phyloP scores from a whole-genome alignment of 2,113 vertebrate species.

The Melanerpes aurifrons region DNA sequence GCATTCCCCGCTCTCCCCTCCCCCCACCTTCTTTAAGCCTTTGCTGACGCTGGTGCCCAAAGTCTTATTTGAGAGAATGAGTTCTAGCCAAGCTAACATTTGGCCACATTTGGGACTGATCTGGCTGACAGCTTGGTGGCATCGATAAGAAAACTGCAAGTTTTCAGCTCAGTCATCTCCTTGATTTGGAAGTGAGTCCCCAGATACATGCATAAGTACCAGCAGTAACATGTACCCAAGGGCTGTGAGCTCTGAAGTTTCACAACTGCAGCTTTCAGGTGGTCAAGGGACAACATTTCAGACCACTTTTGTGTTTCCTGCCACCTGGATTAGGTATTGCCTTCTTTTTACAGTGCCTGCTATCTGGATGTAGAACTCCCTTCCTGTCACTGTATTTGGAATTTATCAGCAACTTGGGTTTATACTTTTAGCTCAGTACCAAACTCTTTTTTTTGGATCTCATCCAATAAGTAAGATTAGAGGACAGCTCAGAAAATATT shows the following conservation, averaged over 20 bases:
- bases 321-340: neutral
- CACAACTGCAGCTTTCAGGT: neutral
- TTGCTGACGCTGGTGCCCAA: neutral
- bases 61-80: neutral
- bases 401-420: neutral
- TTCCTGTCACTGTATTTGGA: neutral
- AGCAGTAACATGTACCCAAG: rapidly evolving
- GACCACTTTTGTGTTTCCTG: neutral
- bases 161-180: neutral
- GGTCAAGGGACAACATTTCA: neutral
- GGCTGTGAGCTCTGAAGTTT: neutral
- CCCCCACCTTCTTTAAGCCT: neutral
- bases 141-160: neutral
- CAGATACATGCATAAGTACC: neutral
- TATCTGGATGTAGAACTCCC: neutral
- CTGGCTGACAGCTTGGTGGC: neutral
- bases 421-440: neutral
- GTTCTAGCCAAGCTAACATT: neutral
- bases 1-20: neutral
- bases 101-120: neutral
- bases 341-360: neutral
- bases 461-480: neutral
- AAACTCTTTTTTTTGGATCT: neutral
- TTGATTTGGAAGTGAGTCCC: neutral
- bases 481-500: neutral